phyloP scores from a whole-genome alignment of 2,888 invertebrate genomes.

The Deroplatys truncata region DNA sequence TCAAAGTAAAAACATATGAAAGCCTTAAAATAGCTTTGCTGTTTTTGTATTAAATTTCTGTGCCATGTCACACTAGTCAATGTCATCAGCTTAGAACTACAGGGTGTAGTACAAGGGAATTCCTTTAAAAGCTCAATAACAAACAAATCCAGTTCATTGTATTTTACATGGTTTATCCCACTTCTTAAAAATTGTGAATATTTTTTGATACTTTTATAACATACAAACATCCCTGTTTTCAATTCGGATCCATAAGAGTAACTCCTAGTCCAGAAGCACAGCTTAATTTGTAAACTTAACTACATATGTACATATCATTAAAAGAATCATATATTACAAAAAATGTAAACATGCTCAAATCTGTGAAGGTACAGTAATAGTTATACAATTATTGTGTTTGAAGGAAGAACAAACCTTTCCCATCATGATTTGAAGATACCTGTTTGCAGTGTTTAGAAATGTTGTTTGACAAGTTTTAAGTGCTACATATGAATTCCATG shows the following conservation, averaged over 20 bases:
- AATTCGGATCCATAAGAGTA: neutral
- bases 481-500: neutral
- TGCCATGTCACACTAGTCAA: neutral
- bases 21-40: neutral
- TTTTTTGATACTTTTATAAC: neutral
- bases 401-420: slow-evolving; percentile 1
- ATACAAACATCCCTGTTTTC: neutral
- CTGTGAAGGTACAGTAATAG: neutral
- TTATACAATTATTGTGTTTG: neutral
- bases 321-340: neutral
- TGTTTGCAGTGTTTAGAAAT: neutral
- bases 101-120: neutral
- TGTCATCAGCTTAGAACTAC: neutral
- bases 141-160: neutral
- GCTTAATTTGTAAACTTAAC: neutral
- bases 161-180: neutral
- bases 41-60: neutral
- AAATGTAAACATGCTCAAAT: neutral
- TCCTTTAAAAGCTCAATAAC: neutral
- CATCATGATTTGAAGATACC: neutral
- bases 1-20: neutral
- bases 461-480: neutral
- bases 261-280: neutral
- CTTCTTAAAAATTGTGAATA: neutral
- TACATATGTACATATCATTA: slow-evolving; percentile 1